These are phyloP conservation scores for Teinopalpus imperialis DNA, from an alignment of 2,888 invertebrate species.

Conservation along the genomic window DNA sequence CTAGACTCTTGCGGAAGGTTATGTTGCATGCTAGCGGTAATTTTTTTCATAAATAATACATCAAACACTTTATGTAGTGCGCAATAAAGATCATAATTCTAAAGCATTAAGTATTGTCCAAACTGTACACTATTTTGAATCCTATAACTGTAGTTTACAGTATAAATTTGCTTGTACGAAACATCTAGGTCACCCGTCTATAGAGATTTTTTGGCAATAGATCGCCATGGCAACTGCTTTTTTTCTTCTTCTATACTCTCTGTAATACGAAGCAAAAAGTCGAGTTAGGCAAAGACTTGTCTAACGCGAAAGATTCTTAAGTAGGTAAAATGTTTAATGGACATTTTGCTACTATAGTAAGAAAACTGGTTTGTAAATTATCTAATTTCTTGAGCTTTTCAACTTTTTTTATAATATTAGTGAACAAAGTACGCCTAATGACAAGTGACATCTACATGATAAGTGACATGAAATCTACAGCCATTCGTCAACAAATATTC, in stretches of 20 bases:
- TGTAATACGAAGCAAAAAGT: too few species aligned
- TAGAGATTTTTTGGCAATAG: slow-evolving; percentile 13
- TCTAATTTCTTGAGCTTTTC: too few species aligned
- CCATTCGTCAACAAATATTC: too few species aligned
- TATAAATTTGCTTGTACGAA: background rate
- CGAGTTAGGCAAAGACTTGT: too few species aligned
- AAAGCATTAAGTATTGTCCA: background rate
- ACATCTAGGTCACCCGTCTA: slow-evolving; percentile 8
- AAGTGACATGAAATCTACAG: too few species aligned
- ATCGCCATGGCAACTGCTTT: slow-evolving; percentile 19
- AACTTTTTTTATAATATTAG: too few species aligned
- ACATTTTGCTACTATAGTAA: too few species aligned
- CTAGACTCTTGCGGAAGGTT: slow-evolving; percentile 57
- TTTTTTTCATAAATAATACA: slow-evolving; percentile 5
- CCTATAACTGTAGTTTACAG: background rate
- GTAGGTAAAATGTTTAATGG: too few species aligned
- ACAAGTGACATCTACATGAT: too few species aligned
- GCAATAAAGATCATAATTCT: slow-evolving; percentile 3
- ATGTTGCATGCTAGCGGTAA: slow-evolving; percentile 31
- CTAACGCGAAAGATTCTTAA: too few species aligned
- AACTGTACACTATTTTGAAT: background rate
- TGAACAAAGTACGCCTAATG: too few species aligned
- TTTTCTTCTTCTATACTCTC: slow-evolving; percentile 3
- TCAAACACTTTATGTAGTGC: background rate
- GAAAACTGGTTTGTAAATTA: too few species aligned